Evolutionary conservation across 2,113 vertebrate species (phyloP).

Genomic region (Budorcas taxicolor): DNA sequence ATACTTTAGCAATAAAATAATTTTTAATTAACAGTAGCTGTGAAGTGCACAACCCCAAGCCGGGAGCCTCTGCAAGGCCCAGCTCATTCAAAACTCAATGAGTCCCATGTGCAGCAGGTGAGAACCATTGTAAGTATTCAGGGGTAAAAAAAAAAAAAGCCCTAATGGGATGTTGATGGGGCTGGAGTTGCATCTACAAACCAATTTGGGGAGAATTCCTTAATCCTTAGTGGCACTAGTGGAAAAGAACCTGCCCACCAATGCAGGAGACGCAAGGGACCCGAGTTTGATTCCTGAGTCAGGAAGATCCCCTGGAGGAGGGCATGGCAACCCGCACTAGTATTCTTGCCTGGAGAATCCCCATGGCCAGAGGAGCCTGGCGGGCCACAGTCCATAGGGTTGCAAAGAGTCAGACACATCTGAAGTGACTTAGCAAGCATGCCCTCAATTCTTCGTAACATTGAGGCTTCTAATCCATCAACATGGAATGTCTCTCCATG

Average conservation of each 20-base stretch:
- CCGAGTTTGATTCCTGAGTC: not conserved
- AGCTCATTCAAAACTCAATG: not conserved
- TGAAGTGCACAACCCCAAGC: not conserved
- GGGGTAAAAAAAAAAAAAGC: not conserved
- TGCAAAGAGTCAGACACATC: not conserved
- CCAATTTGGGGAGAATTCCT: not conserved
- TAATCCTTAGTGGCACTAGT: not conserved
- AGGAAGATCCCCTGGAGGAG: not conserved
- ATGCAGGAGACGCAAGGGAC: not conserved
- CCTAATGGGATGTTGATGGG: not conserved
- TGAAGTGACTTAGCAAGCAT: not conserved
- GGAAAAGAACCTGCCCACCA: not conserved
- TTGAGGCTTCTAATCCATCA: not conserved
- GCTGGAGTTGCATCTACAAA: not conserved
- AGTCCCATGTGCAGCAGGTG: not conserved
- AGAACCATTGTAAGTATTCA: not conserved
- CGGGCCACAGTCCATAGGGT: not conserved
- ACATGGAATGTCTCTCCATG: not conserved
- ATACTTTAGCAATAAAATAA: no score
- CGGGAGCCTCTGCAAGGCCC: not conserved
- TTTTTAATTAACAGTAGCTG: not conserved
- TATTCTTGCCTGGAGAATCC: not conserved
- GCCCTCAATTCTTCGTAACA: not conserved
- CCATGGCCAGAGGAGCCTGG: not conserved
- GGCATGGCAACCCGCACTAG: not conserved